Percentiles rank a stretch among this genome's conserved stretches.
These are phyloP conservation scores for Romanogobio albipinnatus DNA, from an alignment of 2,113 vertebrate species.

Conservation along the genomic window DNA sequence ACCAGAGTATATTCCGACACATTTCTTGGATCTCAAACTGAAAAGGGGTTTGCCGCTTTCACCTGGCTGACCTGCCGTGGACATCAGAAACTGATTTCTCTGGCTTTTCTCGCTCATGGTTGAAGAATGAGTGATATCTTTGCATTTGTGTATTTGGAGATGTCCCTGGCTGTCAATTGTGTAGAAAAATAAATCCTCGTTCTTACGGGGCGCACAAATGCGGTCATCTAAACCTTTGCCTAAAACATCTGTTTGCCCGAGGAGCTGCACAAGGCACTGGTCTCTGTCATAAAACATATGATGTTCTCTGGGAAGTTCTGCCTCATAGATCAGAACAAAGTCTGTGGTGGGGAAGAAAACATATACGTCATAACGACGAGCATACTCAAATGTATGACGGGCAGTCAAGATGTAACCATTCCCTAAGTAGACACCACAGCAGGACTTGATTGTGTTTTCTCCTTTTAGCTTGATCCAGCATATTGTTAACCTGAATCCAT, in stretches of 20 bases:
- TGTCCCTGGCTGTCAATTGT: background rate
- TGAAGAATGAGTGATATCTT: background rate
- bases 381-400: background rate
- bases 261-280: conserved; percentile 24
- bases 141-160: background rate
- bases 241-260: background rate
- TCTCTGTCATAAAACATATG: background rate
- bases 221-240: conserved; percentile 21
- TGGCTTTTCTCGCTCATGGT: background rate
- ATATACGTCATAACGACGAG: background rate
- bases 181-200: conserved; percentile 4
- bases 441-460: no score
- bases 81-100: background rate
- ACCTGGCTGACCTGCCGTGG: conserved; percentile 24
- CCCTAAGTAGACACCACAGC: no score
- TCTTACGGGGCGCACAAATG: background rate
- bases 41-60: conserved; percentile 47
- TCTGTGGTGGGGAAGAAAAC: background rate
- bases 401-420: no score
- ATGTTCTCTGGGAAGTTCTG: background rate
- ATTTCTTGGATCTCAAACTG: background rate
- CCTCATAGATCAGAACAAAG: background rate
- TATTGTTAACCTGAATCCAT: no score
- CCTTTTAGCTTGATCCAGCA: no score
- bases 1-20: background rate